Base-by-base conservation (phyloP, 2,797 vertebrate genomes). In the Bucorvus abyssinicus region DNA sequence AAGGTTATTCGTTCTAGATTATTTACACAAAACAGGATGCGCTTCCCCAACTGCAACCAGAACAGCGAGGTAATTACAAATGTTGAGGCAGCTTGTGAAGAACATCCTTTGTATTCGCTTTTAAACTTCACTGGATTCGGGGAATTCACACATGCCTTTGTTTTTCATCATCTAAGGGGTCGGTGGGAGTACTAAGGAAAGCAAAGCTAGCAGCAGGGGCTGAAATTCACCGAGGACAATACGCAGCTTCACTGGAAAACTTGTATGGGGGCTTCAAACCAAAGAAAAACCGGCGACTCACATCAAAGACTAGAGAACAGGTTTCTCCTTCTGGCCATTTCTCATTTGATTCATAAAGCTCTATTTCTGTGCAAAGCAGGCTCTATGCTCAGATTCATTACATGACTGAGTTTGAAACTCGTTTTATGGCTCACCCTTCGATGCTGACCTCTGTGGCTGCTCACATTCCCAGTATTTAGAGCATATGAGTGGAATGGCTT, bases 181-280 rank as follows among this genome's bases (percentile, higher is more conserved):
- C 73, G 47, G 65, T 81, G 76, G 73, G 87, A 93, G 65, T 81
- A 75, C 8, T 67, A 45, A 87, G 60, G 45, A 57, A 83, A 89
- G 60, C 49, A 81, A 70, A 93, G 49, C 60, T 84, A 44, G 75
- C 65, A 91, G 47, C 73, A 85, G 70, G 91, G 50, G 42, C 42
- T 94, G 69, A 86, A 95, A 81, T 68, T 81, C 57, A 44, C 45
- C 53, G 42, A 60, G 90, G 50, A 91, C 14, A 55, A 45, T 77
- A 53, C 21, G 78, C 32, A 73, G 30, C 57, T 90, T 93, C 70
- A 40, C 38, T 79, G n/a, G 76, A 53, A 95, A 94, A 78, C 32
- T 84, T 93, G 68, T 80, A 91, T 86, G 68, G 47, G n/a, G 14
- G 88, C 85, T 95, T 95, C 93, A 93, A 77, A 65, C 69, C 69